These are phyloP conservation scores for Myiopsitta monachus DNA, from an alignment of 2,113 vertebrate genomes.

Conservation along the genomic window DNA sequence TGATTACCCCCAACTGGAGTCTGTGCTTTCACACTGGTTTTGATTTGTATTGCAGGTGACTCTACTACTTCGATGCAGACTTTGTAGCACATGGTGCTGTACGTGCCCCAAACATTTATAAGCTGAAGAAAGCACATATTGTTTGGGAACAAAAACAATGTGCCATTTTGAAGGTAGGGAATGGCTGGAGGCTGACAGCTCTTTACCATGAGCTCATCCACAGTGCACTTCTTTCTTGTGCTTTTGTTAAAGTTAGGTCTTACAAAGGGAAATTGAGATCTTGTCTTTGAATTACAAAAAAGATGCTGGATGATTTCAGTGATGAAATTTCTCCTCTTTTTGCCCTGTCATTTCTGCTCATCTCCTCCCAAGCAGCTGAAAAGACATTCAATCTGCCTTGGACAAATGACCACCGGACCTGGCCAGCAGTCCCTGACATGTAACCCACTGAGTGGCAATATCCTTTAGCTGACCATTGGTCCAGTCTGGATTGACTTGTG, in stretches of 20 bases:
- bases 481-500: background rate
- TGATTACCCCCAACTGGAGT: background rate
- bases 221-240: background rate
- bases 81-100: rapidly evolving
- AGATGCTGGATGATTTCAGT: background rate
- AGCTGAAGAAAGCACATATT: background rate
- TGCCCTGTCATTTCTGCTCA: background rate
- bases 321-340: background rate
- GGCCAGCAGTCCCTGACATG: background rate
- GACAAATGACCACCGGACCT: background rate
- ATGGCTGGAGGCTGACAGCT: background rate
- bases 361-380: background rate
- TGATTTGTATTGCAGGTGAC: background rate
- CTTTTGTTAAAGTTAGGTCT: background rate
- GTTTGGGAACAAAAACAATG: background rate
- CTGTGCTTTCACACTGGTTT: background rate
- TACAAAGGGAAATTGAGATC: background rate
- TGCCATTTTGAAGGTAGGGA: background rate
- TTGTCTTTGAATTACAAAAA: background rate
- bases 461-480: background rate
- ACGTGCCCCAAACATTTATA: background rate
- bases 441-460: background rate
- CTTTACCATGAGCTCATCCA: background rate
- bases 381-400: background rate
- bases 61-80: background rate